Base-by-base conservation (phyloP, 1,140 invertebrate species). In the Wiebesia pumilae region DNA sequence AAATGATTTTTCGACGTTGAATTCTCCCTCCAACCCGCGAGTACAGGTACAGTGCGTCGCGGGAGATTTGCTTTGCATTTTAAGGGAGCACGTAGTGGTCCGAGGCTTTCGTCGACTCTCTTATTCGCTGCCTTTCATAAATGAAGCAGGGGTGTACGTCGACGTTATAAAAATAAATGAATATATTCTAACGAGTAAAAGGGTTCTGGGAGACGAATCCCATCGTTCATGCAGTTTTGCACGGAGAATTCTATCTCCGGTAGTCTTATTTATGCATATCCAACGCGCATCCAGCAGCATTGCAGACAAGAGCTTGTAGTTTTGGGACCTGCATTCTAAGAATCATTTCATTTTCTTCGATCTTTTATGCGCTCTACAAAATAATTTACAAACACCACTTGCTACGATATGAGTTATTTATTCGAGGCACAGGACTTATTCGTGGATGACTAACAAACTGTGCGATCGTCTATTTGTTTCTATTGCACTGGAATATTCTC, bases 21-120 rank as follows among this genome's bases (percentile, higher is more conserved):
- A 69, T 35, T 65, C 81, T 62, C 43, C 81, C 14, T 38, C 16
- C 21, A 3, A 47, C 0, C 2, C 19, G 38, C 40, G 35, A 67
- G 67, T 40, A 69, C 80, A 67, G 65, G 81, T 75, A 38, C 38
- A 43, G 27, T 24, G 30, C 71, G 40, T 43, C 40, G 83, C 73
- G 78, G 78, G 47, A 35, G 58, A 81, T 33, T 85, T 62, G 35
- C n/a, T 85, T 85, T 85, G 84, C 78, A 85, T 85, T 65, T 62
- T 51, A 81, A 85, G 81, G 30, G 19, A 19, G 4, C 62, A 14
- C 35, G 10, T 62, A 62, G 24, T 27, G 27, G 24, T 3, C 24
- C 27, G 24, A 27, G 24, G 38, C 4, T 33, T 7, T 12, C 67
- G 1, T 0, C 1, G 1, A 3, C 69, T 38, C 30, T 47, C 79